Conservation (phyloP, 2,113 vertebrate genomes). For the Pteropus alecto region DNA sequence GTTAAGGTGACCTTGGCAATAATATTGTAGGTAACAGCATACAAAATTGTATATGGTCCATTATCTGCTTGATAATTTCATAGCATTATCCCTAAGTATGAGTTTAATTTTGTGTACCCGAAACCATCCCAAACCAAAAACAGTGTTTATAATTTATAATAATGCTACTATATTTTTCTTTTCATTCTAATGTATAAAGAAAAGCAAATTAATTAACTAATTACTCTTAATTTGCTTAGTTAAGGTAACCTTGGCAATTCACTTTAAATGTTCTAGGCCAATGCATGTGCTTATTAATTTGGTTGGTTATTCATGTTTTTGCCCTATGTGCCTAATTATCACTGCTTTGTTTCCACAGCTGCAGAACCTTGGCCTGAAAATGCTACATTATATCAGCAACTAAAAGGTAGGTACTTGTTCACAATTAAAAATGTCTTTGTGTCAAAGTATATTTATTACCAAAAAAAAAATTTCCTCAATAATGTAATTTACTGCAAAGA, state of each 20-base stretch:
- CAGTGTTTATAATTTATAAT: too few relatives aligned
- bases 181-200: too few relatives aligned
- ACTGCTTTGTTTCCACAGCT: conserved; percentile 80
- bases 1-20: conserved; percentile 27
- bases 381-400: conserved; percentile 86
- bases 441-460: conserved; percentile 69
- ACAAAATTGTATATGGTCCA: too few relatives aligned
- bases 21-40: too few relatives aligned
- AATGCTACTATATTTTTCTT: too few relatives aligned
- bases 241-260: conserved; percentile 39
- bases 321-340: conserved; percentile 67
- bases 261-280: conserved; percentile 51
- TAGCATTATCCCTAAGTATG: too few relatives aligned
- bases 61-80: too few relatives aligned
- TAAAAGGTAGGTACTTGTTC: conserved; percentile 84
- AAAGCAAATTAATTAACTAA: too few relatives aligned
- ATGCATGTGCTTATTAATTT: conserved; percentile 27
- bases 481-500: conserved; percentile 72
- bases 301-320: conserved; percentile 56
- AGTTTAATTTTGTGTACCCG: too few relatives aligned
- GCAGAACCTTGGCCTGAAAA: conserved; percentile 90
- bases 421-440: conserved; percentile 75
- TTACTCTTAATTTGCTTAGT: not conserved
- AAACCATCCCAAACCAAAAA: too few relatives aligned
- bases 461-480: conserved; percentile 49